Percentiles rank a stretch among this genome's conserved stretches.
phyloP scores from a whole-genome alignment of 2,888 invertebrate genomes.

The Sphaerophoria taeniata region DNA sequence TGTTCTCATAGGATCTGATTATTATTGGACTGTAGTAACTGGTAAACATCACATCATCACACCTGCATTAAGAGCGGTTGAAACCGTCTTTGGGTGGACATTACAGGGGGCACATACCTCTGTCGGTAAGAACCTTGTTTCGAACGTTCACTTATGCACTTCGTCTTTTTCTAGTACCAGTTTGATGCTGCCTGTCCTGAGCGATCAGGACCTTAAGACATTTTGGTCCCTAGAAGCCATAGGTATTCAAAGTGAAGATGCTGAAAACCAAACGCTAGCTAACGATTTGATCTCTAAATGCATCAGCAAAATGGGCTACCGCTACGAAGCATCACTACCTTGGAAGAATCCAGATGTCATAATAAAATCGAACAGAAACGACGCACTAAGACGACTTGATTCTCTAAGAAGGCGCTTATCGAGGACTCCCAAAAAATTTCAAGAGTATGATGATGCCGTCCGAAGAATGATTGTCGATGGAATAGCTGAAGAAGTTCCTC shows the following conservation, averaged over 20 bases:
- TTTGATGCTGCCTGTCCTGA: background rate
- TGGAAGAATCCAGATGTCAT: slow-evolving; percentile 9
- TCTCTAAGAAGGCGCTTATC: no score
- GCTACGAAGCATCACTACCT: slow-evolving; percentile 7
- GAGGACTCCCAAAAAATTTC: no score
- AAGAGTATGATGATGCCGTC: slow-evolving; percentile 1
- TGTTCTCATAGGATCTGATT: slow-evolving; percentile 31
- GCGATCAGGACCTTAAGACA: slow-evolving; percentile 8
- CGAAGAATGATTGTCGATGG: slow-evolving; percentile 29
- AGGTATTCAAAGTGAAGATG: slow-evolving; percentile 5
- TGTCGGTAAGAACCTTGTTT: slow-evolving; percentile 30
- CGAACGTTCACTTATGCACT: slow-evolving; percentile 6
- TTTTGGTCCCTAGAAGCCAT: slow-evolving; percentile 21
- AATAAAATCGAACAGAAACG: slow-evolving; percentile 11
- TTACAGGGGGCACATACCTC: slow-evolving; percentile 7
- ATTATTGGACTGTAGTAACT: slow-evolving; percentile 14
- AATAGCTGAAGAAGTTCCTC: slow-evolving; percentile 9
- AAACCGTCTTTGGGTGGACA: slow-evolving; percentile 34
- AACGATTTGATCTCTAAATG: slow-evolving; percentile 9
- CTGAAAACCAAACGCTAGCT: slow-evolving; percentile 6
- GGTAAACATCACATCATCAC: slow-evolving; percentile 32
- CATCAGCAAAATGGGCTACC: slow-evolving; percentile 6
- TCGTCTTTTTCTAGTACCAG: slow-evolving; percentile 5
- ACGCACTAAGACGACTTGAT: background rate
- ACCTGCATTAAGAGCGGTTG: slow-evolving; percentile 25